Evolutionary conservation across 2,888 invertebrate genomes (phyloP).

Genomic region (Drosophila colorata): DNA sequence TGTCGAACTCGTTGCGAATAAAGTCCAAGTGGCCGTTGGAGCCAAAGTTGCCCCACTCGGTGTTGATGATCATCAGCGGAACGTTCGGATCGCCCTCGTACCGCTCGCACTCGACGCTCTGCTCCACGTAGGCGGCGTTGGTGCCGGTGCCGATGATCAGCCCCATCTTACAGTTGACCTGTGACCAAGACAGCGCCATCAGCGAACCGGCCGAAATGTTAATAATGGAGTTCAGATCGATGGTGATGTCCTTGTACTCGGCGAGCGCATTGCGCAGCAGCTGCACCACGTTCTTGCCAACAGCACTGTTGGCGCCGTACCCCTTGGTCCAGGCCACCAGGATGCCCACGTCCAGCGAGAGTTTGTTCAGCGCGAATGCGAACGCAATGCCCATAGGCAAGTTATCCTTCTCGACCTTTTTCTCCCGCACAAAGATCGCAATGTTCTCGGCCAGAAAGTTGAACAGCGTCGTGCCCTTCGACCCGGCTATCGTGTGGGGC

Average conservation of each 20-base stretch:
- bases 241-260: constrained; percentile 91
- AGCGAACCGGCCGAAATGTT: constrained; percentile 97
- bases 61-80: constrained; percentile 91
- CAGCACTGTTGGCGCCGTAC: constrained; percentile 95
- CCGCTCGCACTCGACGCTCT: constrained; percentile 90
- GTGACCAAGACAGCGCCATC: constrained; percentile 94
- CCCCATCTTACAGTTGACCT: constrained; percentile 91
- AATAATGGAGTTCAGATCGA: constrained; percentile 94
- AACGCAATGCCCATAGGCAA: constrained; percentile 97
- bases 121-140: constrained; percentile 94
- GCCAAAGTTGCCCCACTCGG: constrained; percentile 98
- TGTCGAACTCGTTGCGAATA: constrained; percentile 92
- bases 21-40: constrained; percentile 94
- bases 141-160: constrained; percentile 92
- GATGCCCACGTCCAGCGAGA: constrained; percentile 92
- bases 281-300: constrained; percentile 94
- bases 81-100: constrained; percentile 87
- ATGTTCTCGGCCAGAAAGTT: constrained; percentile 97
- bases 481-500: constrained; percentile 95
- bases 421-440: constrained; percentile 93
- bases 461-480: constrained; percentile 93
- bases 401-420: constrained; percentile 89
- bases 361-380: constrained; percentile 94
- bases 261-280: constrained; percentile 93
- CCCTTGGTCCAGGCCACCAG: constrained; percentile 97